Conservation (phyloP, 2,888 invertebrate genomes). For the Ctena decussata region DNA sequence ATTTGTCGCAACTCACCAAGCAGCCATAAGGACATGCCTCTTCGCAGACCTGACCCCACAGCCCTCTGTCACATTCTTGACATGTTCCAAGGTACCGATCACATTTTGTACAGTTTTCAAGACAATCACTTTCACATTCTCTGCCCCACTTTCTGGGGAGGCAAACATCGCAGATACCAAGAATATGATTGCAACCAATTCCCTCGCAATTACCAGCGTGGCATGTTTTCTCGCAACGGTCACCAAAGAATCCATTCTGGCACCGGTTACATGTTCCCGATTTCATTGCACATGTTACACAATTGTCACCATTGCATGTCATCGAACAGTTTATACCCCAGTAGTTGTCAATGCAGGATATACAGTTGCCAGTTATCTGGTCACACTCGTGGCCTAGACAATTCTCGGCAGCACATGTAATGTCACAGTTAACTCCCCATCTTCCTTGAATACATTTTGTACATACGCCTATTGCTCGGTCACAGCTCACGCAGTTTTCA, state of each 20-base stretch:
- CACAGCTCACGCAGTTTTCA: slow-evolving; percentile 20
- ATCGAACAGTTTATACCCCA: slow-evolving; percentile 50
- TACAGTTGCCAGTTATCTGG: slow-evolving; percentile 34
- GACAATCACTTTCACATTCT: slow-evolving; percentile 17
- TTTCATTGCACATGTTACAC: slow-evolving; percentile 12
- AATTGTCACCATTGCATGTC: slow-evolving; percentile 24
- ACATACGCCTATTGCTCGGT: slow-evolving; percentile 24
- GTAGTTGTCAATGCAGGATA: slow-evolving; percentile 24
- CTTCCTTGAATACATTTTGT: slow-evolving; percentile 11
- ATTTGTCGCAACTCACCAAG: not conserved
- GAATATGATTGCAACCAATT: not conserved
- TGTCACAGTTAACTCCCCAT: slow-evolving; percentile 39
- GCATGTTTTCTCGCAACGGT: not conserved
- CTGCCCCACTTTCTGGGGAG: slow-evolving; percentile 26
- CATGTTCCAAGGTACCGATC: slow-evolving; percentile 14
- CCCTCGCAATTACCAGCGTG: not conserved
- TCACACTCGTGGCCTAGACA: slow-evolving; percentile 24
- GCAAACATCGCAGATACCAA: slow-evolving; percentile 12
- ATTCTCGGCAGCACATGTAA: slow-evolving; percentile 21
- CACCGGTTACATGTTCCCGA: slow-evolving; percentile 25
- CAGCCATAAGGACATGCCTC: not conserved
- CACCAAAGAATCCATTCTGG: not conserved
- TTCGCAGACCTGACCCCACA: not conserved
- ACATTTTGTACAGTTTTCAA: slow-evolving; percentile 26
- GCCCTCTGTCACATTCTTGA: not conserved